Percentiles rank a stretch among this genome's conserved stretches.
phyloP scores from a whole-genome alignment of 1,140 invertebrate species.

The Atta texana region DNA sequence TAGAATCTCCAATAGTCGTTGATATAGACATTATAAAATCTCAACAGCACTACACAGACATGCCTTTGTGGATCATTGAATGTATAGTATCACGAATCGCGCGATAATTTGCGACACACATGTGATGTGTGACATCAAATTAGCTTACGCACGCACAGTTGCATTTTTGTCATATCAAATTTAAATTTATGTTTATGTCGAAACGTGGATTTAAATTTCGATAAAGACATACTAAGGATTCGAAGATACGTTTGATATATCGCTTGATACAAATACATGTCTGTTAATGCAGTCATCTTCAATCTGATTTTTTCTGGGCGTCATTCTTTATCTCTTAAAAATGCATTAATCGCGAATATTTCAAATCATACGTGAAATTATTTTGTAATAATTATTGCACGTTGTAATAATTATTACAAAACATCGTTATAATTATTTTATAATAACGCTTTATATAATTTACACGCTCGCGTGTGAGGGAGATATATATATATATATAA shows the following conservation, averaged over 20 bases:
- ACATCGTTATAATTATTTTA: neutral
- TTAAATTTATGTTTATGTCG: constrained; percentile 40
- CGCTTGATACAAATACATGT: neutral
- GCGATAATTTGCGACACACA: constrained; percentile 4
- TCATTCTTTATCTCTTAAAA: neutral
- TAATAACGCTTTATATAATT: constrained; percentile 15
- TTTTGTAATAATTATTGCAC: neutral
- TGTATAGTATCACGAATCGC: neutral
- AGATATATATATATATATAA: constrained; percentile 10
- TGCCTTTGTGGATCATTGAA: constrained; percentile 1
- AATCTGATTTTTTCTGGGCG: constrained; percentile 1
- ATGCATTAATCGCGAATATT: neutral
- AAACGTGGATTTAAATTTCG: constrained; percentile 5
- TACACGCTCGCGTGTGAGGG: constrained; percentile 25
- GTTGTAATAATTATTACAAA: neutral
- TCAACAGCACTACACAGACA: constrained; percentile 4
- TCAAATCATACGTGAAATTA: neutral
- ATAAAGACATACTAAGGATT: neutral
- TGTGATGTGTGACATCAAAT: neutral
- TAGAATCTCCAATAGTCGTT: neutral
- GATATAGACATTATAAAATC: constrained; percentile 1
- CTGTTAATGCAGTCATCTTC: neutral
- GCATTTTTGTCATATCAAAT: neutral
- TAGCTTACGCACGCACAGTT: neutral
- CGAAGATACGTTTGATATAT: neutral